Conservation (phyloP, 2,797 vertebrate species). For the Protosalanx chinensis region DNA sequence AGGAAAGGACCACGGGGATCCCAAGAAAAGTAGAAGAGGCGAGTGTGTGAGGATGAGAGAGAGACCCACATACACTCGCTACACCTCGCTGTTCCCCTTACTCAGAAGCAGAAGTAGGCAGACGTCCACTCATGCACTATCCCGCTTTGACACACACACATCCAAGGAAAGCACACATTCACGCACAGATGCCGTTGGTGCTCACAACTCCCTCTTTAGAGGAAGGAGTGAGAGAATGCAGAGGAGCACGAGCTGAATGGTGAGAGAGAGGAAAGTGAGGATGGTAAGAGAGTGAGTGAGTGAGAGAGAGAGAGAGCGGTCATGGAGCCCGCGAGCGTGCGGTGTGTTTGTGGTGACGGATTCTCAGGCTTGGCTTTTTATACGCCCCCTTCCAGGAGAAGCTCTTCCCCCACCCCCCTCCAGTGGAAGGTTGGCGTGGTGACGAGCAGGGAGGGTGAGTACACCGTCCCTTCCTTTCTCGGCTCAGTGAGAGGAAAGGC, state of each 20-base stretch:
- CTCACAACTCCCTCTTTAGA: conserved; percentile 62
- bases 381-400: conserved; percentile 38
- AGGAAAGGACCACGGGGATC: conserved; percentile 65
- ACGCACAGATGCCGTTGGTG: conserved; percentile 56
- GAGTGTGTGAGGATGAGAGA: conserved; percentile 64
- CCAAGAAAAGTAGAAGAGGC: conserved; percentile 56
- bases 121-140: conserved; percentile 58
- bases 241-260: conserved; percentile 54
- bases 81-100: conserved; percentile 58
- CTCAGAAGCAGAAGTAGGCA: conserved; percentile 56
- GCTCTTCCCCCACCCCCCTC: conserved; percentile 35
- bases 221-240: conserved; percentile 9
- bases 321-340: conserved; percentile 30
- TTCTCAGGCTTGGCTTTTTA: conserved; percentile 74
- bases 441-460: conserved; percentile 11
- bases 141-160: neutral
- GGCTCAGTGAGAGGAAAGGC: conserved; percentile 55
- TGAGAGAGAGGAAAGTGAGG: conserved; percentile 20
- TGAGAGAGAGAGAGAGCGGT: conserved; percentile 7
- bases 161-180: conserved; percentile 40
- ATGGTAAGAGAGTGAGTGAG: conserved; percentile 26
- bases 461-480: conserved; percentile 15
- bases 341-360: conserved; percentile 69
- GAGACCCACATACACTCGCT: conserved; percentile 70
- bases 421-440: conserved; percentile 62